Conservation (phyloP, 2,888 invertebrate genomes). For the Pseudoips prasinana region DNA sequence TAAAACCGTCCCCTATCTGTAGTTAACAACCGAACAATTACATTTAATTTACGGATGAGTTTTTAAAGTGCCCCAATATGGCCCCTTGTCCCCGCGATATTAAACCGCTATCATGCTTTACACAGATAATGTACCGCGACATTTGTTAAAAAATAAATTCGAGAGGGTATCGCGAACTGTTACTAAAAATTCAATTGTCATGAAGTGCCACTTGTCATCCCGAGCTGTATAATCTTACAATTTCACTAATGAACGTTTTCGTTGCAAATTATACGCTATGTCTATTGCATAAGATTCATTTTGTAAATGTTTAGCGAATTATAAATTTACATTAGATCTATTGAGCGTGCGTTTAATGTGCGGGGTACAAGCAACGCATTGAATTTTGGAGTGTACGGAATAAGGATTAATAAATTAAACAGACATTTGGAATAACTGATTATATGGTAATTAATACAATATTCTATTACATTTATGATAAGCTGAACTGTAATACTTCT, state of each 20-base stretch:
- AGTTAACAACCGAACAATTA: conserved; percentile 80
- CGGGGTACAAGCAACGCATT: conserved; percentile 38
- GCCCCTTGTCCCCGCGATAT: conserved; percentile 44
- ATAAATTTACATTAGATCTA: conserved; percentile 35
- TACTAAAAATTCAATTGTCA: conserved; percentile 71
- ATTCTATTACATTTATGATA: too few relatives aligned
- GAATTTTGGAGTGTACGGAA: too few relatives aligned
- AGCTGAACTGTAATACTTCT: too few relatives aligned
- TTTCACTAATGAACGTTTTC: conserved; percentile 12
- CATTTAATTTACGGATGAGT: conserved; percentile 78
- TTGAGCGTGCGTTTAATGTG: conserved; percentile 27
- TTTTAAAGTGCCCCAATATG: conserved; percentile 76
- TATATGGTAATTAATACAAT: too few relatives aligned
- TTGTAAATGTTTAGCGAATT: conserved; percentile 15
- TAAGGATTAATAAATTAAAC: too few relatives aligned
- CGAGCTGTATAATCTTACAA: conserved; percentile 27
- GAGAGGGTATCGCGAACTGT: conserved; percentile 68
- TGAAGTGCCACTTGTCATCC: conserved; percentile 63
- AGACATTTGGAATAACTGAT: too few relatives aligned
- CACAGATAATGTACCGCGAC: conserved; percentile 65
- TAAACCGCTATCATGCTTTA: conserved; percentile 52
- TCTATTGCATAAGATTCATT: conserved; percentile 14
- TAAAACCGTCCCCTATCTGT: conserved; percentile 45
- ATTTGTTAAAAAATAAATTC: conserved; percentile 77
- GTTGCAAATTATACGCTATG: conserved; percentile 13